Base-by-base conservation (phyloP, 2,888 invertebrate species). In the Macrophya alboannulata region DNA sequence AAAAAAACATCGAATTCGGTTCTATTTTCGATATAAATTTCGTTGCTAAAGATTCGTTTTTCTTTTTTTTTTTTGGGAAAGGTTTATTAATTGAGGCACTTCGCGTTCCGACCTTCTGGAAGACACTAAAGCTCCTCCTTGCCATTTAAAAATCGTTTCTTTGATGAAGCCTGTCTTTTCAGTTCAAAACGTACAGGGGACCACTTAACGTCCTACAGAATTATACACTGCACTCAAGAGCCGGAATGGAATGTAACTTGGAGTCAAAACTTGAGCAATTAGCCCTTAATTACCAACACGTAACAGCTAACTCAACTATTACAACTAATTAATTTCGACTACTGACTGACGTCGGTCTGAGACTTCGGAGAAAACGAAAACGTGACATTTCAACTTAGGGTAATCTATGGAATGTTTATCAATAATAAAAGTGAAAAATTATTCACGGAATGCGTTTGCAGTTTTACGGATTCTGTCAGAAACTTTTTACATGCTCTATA, bases 251-350 rank as follows among this genome's bases (percentile, higher is more conserved):
- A 43, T 45, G 45, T 12, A 15, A 43, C 43, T 72, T 43, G 8
- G n/a, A 72, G 72, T 72, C 21, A 43, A 43, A 72, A 72, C 43
- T 72, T 17, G n/a, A 45, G 40, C 21, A 72, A 72, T 72, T 45
- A 72, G 45, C 17, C 45, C 21, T 74, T 45, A 74, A 74, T 74
- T 45, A 74, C 45, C 25, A 74, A 45, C 74, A 15, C 25, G n/a
- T 4, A 43, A 74, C 43, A 74, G 12, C 21, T 74, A 45, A 25
- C 25, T 48, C 21, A 74, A 74, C 45, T 25, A 74, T 48, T 45
- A 74, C 45, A 21, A 12, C 48, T 25, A 45, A 74, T 45, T 74
- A 48, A 74, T 74, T 74, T 25, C 6, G 17, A 5, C 74, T 48
- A 25, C n/a, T 21, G 45, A 74, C 25, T 40, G 0, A 37, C 9